These are phyloP conservation scores for Physeter macrocephalus DNA, from an alignment of 2,113 vertebrate genomes.

Conservation along the genomic window DNA sequence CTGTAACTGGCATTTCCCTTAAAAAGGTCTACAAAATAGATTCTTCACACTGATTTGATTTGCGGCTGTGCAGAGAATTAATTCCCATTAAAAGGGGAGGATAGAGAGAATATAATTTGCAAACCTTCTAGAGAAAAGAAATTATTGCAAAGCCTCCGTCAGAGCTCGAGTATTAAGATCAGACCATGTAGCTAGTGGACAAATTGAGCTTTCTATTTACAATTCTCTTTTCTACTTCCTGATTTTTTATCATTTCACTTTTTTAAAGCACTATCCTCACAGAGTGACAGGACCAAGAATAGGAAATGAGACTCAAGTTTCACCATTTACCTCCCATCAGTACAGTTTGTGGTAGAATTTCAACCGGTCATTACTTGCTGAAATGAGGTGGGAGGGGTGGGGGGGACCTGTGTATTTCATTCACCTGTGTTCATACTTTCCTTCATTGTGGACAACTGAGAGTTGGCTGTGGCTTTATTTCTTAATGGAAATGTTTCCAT, in stretches of 20 bases:
- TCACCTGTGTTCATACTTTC: neutral
- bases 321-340: neutral
- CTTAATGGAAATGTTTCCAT: neutral
- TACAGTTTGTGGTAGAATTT: neutral
- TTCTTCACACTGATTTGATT: neutral
- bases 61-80: neutral
- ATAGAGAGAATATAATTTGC: neutral
- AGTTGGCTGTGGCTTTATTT: slow-evolving; percentile 35
- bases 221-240: neutral
- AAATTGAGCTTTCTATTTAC: neutral
- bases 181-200: neutral
- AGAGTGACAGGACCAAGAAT: neutral
- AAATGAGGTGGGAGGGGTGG: neutral
- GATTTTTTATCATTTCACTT: neutral
- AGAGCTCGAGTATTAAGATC: neutral
- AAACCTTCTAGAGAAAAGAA: neutral
- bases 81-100: neutral
- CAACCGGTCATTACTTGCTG: neutral
- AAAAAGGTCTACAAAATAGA: neutral
- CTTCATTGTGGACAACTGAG: slow-evolving; percentile 53
- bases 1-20: neutral
- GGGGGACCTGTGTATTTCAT: neutral
- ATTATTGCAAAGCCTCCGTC: neutral
- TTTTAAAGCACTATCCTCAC: neutral
- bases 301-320: neutral